Evolutionary conservation across 1,140 invertebrate species (phyloP), one percentile per base, ranked within the genome.

Genomic region (Brachionus angularis): DNA sequence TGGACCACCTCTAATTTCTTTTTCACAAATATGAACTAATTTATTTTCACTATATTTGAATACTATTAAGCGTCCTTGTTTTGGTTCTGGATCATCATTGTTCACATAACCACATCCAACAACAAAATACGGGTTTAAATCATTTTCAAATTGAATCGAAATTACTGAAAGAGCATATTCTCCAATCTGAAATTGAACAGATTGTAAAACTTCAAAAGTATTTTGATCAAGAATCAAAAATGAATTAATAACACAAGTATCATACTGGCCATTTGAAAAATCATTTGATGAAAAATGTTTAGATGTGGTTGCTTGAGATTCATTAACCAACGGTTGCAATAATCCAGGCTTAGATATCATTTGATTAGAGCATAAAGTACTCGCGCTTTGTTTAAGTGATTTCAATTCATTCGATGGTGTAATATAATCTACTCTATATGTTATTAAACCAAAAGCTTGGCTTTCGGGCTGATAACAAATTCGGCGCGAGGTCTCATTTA

Each of bases 381-480:
- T 72, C 4, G 16, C 47, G 34, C 39, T 50, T 31, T 46, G 47
- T 27, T 34, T 42, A 0, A 71, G 61, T 72, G 8, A 69, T 67
- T 23, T 73, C 73, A 69, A 33, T 50, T n/a, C 44, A 16, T 58
- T 44, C 1, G 5, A 73, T 76, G 21, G 74, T 75, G 39, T 16
- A 36, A 27, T 46, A 31, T 90, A 86, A 82, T 96, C 95, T 61
- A 91, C 86, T 12, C 95, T 85, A 81, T 89, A 87, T 0, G 92
- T 92, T 10, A 96, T 86, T 1, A 98, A 89, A 33, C 91, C 94
- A 84, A 98, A 97, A 3, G 93, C 94, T 84, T 91, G 84, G 4
- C 93, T 91, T 3, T 86, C 85, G 78, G 97, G 93, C 79, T 98
- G 96, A 80, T 96, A 95, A 1, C 92, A 89, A 75, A 97, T 96